A percentile compares a stretch with the other conserved stretches of the same genome.
Conservation (phyloP, 2,797 vertebrate genomes). For the Catamblyrhynchus diadema region DNA sequence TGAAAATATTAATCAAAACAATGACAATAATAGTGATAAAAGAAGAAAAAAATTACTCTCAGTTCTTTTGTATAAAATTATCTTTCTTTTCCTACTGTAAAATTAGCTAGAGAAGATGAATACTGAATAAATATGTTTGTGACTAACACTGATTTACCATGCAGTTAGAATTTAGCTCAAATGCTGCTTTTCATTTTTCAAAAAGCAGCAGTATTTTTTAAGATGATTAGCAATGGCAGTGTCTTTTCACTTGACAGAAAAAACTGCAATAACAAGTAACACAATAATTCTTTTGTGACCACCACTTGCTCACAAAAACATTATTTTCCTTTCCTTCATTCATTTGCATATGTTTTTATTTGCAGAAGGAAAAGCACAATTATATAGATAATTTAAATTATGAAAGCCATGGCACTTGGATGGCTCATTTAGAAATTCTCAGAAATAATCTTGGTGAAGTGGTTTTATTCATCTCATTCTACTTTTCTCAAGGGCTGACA, state of each 20-base stretch:
- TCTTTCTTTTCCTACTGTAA: neutral
- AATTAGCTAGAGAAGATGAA: neutral
- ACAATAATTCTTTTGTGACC: slow-evolving; percentile 13
- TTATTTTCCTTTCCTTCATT: neutral
- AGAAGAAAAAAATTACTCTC: neutral
- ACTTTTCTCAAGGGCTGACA: slow-evolving; percentile 57
- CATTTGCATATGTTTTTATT: slow-evolving; percentile 23
- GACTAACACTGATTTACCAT: neutral
- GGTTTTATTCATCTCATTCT: slow-evolving; percentile 61
- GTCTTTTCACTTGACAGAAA: neutral
- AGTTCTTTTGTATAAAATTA: neutral
- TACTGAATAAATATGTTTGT: neutral
- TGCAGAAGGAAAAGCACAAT: neutral
- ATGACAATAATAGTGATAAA: neutral
- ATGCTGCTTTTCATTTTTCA: neutral
- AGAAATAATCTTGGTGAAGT: slow-evolving; percentile 57
- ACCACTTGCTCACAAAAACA: neutral
- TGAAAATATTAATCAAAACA: neutral
- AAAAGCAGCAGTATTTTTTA: neutral
- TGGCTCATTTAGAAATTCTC: slow-evolving; percentile 39
- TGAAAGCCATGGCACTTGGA: neutral
- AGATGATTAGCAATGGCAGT: neutral
- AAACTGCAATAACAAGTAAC: neutral
- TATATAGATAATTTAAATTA: neutral
- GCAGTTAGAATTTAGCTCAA: neutral